These are phyloP conservation scores for Rana temporaria DNA, from an alignment of 2,113 vertebrate species.

Conservation along the genomic window DNA sequence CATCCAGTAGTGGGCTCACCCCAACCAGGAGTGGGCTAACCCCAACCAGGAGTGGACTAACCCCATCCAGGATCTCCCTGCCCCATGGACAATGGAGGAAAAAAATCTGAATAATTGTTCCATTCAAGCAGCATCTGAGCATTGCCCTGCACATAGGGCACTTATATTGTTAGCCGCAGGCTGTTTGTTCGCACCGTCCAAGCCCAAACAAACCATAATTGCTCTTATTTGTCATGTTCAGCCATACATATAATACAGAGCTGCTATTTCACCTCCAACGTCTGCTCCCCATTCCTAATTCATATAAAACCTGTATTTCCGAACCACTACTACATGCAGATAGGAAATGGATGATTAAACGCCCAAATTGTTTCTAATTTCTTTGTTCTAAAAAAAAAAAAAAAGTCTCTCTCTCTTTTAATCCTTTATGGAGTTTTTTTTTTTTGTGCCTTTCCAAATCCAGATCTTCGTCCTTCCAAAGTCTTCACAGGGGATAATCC, in stretches of 20 bases:
- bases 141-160: too few species aligned
- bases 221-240: conserved; percentile 20
- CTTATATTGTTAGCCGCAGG: not conserved
- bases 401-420: conserved; percentile 34
- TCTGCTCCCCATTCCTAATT: not conserved
- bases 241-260: conserved; percentile 12
- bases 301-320: not conserved
- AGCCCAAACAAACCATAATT: conserved; percentile 6
- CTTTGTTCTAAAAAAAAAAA: too few species aligned
- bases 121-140: not conserved
- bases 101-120: not conserved
- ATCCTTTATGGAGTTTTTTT: conserved; percentile 19
- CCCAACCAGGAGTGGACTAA: not conserved
- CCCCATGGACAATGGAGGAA: not conserved
- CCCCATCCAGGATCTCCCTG: not conserved
- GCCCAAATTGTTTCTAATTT: too few species aligned
- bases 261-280: not conserved
- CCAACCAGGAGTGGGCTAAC: too few species aligned
- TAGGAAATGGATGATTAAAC: too few species aligned
- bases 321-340: too few species aligned
- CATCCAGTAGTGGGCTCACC: too few species aligned
- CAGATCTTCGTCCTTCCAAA: conserved; percentile 62
- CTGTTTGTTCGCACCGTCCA: conserved; percentile 3
- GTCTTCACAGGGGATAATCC: conserved; percentile 71
- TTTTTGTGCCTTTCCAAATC: conserved; percentile 49